Conservation (phyloP, 1,140 invertebrate genomes). For the Uloborus diversus region DNA sequence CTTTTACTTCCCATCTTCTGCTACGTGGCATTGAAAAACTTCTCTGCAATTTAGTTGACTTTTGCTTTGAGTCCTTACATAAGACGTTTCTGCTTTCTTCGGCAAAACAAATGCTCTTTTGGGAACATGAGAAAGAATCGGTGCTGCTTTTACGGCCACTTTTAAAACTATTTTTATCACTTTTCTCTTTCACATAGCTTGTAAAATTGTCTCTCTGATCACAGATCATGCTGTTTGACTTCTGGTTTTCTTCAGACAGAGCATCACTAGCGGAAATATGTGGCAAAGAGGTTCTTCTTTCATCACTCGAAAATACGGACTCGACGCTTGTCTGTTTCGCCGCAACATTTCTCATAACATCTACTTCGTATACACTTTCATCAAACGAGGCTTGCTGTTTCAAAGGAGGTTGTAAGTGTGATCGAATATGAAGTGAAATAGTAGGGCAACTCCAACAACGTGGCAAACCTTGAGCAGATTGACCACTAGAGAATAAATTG, state of each 20-base stretch:
- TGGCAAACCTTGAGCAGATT: slow-evolving; percentile 42
- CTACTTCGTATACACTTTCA: slow-evolving; percentile 80
- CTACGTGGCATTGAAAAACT: no score
- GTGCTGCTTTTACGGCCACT: no score
- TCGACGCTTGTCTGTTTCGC: slow-evolving; percentile 61
- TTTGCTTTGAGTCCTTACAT: no score
- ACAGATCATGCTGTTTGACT: not conserved
- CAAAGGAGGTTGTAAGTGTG: slow-evolving; percentile 67
- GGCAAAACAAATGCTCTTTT: no score
- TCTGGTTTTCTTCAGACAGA: not conserved
- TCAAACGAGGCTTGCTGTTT: slow-evolving; percentile 87
- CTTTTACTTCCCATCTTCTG: no score
- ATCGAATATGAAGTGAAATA: slow-evolving; percentile 55
- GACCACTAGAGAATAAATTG: not conserved
- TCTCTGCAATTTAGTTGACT: no score
- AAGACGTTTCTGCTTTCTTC: no score
- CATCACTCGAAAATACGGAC: not conserved
- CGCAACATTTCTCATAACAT: slow-evolving; percentile 82
- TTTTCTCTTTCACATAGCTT: not conserved
- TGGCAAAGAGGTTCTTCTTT: slow-evolving; percentile 49
- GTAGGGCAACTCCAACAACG: slow-evolving; percentile 59
- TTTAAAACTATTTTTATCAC: no score
- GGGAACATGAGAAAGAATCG: no score
- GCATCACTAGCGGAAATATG: not conserved
- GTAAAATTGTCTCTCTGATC: no score